A percentile compares a stretch with the other conserved stretches of the same genome.
These are phyloP conservation scores for Rallus crepitans DNA, from an alignment of 2,797 vertebrate species.

Conservation along the genomic window DNA sequence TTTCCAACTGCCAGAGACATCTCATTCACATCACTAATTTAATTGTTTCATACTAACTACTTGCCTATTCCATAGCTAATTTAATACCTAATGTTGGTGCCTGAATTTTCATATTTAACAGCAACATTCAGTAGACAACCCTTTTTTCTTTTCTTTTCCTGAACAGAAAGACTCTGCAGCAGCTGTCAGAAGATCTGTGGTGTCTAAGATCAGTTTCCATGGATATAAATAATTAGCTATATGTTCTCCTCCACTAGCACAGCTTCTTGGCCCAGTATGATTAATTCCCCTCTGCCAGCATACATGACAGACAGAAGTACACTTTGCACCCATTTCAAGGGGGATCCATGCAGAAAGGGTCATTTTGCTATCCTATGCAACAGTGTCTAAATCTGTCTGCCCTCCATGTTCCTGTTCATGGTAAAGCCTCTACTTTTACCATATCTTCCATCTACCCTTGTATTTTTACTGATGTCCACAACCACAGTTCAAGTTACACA, in stretches of 20 bases:
- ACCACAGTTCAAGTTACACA: neutral
- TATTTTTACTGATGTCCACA: neutral
- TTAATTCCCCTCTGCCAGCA: neutral
- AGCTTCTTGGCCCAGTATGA: neutral
- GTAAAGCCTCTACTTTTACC: neutral
- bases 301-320: neutral
- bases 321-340: neutral
- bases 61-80: neutral
- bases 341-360: neutral
- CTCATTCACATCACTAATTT: neutral
- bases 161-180: neutral
- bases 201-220: slow-evolving; percentile 15
- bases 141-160: neutral
- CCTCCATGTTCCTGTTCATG: neutral
- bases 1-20: neutral
- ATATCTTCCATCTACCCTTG: neutral
- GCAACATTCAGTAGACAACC: neutral
- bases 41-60: neutral
- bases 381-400: neutral
- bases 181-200: neutral
- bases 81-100: neutral
- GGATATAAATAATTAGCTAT: slow-evolving; percentile 5
- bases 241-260: neutral
- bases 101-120: neutral
- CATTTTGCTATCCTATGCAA: neutral